A percentile compares a stretch with the other conserved stretches of the same genome.
These are phyloP conservation scores for Mesochorus sp. DNA, from an alignment of 2,888 invertebrate genomes.

Conservation along the genomic window DNA sequence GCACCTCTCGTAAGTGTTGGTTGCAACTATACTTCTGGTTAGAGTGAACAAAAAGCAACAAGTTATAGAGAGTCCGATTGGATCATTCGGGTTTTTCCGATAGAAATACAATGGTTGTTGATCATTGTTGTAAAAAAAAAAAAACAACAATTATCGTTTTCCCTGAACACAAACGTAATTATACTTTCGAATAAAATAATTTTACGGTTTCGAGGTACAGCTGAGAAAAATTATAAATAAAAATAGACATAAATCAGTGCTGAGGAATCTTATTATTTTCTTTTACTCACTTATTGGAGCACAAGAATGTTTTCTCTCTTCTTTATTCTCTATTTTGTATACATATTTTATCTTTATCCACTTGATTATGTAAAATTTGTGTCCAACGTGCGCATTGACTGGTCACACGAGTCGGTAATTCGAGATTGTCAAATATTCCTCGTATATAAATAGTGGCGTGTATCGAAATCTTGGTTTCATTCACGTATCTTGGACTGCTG, in stretches of 20 bases:
- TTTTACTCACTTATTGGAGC: not conserved
- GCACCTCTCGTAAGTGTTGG: constrained; percentile 39
- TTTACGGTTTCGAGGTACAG: no score
- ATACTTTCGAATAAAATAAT: not conserved
- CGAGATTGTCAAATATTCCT: constrained; percentile 56
- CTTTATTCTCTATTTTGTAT: not conserved
- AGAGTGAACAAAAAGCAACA: constrained; percentile 9
- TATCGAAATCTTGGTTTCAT: constrained; percentile 61
- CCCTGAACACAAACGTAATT: not conserved
- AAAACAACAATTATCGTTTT: no score
- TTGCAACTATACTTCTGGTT: constrained; percentile 42
- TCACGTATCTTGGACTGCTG: constrained; percentile 39
- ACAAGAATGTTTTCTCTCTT: not conserved
- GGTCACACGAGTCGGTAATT: constrained; percentile 53
- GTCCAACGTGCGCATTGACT: constrained; percentile 37
- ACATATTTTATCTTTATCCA: not conserved
- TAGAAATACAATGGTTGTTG: no score
- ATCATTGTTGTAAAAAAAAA: no score
- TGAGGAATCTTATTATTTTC: constrained; percentile 13
- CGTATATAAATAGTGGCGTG: constrained; percentile 47
- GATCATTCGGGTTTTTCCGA: no score
- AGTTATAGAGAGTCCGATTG: constrained; percentile 2
- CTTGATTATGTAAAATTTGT: constrained; percentile 39
- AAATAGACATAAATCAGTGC: constrained; percentile 10
- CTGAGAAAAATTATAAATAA: constrained; percentile 6